Percentiles rank a stretch among this genome's conserved stretches.
Evolutionary conservation across 2,797 vertebrate species (phyloP).

Genomic region (Sternarchorhynchus goeldii): DNA sequence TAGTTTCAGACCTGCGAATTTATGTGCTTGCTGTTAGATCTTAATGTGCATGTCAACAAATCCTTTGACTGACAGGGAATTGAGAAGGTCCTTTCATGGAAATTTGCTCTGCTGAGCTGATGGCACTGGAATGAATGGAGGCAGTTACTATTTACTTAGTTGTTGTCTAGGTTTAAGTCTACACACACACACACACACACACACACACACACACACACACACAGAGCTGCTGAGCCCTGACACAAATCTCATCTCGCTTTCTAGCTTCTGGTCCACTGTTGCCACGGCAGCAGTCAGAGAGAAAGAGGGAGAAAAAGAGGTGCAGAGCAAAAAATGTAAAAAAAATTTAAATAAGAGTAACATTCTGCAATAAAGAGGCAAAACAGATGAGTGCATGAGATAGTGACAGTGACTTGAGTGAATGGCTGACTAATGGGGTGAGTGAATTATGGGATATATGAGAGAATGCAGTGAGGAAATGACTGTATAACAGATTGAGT

Average conservation of each 20-base stretch:
- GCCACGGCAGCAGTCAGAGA: constrained; percentile 70
- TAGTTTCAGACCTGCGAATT: neutral
- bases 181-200: constrained; percentile 10
- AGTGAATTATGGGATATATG: neutral
- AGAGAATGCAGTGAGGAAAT: neutral
- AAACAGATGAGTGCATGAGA: constrained; percentile 17
- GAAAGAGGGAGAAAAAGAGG: constrained; percentile 36
- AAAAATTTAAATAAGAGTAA: constrained; percentile 8
- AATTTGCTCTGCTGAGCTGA: constrained; percentile 7
- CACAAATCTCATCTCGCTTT: constrained; percentile 62
- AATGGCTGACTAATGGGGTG: constrained; percentile 8
- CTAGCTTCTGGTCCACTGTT: constrained; percentile 60
- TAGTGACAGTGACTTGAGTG: neutral
- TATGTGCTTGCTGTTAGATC: neutral
- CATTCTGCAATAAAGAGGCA: constrained; percentile 33
- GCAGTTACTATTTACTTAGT: neutral
- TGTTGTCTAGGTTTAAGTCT: constrained; percentile 9
- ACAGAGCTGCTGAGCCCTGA: constrained; percentile 57
- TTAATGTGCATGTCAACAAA: neutral
- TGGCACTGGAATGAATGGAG: constrained; percentile 3
- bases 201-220: neutral
- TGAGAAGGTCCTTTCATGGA: neutral
- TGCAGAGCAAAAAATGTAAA: constrained; percentile 4
- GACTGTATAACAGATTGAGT: neutral
- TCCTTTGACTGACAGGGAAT: neutral